A percentile compares a stretch with the other conserved stretches of the same genome.
Conservation (phyloP, 2,113 vertebrate species). For the Ceyx margarethae region DNA sequence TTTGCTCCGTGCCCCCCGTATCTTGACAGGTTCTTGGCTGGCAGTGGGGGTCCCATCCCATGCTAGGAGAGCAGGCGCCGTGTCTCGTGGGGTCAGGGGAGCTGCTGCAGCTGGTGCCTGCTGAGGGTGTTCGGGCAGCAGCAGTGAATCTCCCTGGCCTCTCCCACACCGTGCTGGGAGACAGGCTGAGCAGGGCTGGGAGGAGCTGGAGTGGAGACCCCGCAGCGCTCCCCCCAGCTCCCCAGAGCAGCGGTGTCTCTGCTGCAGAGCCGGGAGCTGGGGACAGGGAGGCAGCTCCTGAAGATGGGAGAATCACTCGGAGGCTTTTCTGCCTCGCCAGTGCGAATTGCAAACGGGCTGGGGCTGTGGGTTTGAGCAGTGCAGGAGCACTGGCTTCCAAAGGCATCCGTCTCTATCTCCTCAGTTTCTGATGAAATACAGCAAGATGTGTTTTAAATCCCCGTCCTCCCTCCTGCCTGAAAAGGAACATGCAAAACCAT, state of each 20-base stretch:
- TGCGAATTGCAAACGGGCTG: accelerated
- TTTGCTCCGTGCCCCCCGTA: accelerated
- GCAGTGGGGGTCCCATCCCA: accelerated
- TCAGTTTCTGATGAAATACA: background rate
- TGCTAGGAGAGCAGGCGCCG: accelerated
- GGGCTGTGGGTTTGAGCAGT: background rate
- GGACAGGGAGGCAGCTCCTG: background rate
- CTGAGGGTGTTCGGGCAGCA: background rate
- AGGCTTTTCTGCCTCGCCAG: background rate
- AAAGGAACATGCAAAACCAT: background rate
- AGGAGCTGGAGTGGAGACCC: background rate
- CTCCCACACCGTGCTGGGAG: accelerated
- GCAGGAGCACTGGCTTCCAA: accelerated
- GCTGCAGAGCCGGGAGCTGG: background rate
- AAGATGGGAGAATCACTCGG: background rate
- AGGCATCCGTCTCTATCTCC: background rate
- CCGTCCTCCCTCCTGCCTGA: background rate
- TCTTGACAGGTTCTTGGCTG: background rate
- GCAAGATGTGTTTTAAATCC: background rate
- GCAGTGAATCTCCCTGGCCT: accelerated
- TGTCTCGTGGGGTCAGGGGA: background rate
- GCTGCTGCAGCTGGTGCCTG: background rate
- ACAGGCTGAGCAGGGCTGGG: accelerated
- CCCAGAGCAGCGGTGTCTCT: background rate
- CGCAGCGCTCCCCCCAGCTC: accelerated